Evolutionary conservation across 1,140 invertebrate species (phyloP).

Genomic region (Drosophila burlai): DNA sequence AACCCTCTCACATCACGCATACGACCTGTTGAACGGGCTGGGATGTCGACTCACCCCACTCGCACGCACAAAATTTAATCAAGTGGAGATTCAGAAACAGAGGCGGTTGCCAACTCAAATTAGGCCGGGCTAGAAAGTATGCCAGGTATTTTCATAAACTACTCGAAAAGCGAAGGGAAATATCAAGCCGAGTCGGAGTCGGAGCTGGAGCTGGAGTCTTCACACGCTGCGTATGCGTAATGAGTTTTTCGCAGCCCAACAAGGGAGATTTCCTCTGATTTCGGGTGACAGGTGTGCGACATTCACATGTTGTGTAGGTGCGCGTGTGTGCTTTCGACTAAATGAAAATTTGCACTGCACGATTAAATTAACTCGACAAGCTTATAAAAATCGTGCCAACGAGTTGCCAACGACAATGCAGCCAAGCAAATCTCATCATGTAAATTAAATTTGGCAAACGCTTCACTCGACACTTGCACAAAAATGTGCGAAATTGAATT

Average conservation of each 20-base stretch:
- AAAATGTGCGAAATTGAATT: conserved; percentile 82
- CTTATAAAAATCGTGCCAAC: conserved; percentile 80
- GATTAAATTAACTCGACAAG: conserved; percentile 77
- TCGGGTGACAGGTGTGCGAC: conserved; percentile 63
- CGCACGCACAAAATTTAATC: conserved; percentile 61
- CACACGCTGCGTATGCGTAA: conserved; percentile 67
- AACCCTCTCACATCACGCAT: conserved; percentile 37
- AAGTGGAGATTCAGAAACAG: conserved; percentile 38
- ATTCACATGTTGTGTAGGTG: conserved; percentile 10
- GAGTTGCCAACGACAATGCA: conserved; percentile 77
- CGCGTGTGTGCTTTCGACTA: conserved; percentile 37
- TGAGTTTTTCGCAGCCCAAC: conserved; percentile 49
- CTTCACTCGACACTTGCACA: conserved; percentile 76
- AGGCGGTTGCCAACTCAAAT: conserved; percentile 52
- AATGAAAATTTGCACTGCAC: conserved; percentile 76
- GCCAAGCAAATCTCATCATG: conserved; percentile 79
- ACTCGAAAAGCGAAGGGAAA: conserved; percentile 33
- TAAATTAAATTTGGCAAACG: conserved; percentile 82
- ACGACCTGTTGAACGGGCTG: conserved; percentile 64
- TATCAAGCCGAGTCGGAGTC: conserved; percentile 9
- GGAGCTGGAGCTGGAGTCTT: background rate
- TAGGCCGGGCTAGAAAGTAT: conserved; percentile 41
- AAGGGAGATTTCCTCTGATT: conserved; percentile 23
- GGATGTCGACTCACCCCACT: background rate
- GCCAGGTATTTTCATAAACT: conserved; percentile 54